Evolutionary conservation across 2,113 vertebrate species (phyloP).

Genomic region (Tupaia tana): DNA sequence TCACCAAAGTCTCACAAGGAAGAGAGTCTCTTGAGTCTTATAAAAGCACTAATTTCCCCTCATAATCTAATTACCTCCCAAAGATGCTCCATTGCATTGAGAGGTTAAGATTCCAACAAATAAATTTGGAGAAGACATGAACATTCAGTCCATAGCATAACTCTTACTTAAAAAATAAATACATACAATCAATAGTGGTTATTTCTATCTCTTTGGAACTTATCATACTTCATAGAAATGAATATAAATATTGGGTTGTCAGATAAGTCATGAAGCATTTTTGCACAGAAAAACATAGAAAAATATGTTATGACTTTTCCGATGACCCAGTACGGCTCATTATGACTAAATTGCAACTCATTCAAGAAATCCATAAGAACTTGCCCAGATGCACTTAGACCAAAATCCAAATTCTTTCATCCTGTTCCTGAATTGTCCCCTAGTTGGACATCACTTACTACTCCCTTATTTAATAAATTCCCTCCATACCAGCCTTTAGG

Average conservation of each 20-base stretch:
- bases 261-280: too few species aligned
- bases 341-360: background rate
- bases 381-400: background rate
- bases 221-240: background rate
- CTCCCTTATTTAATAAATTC: background rate
- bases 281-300: too few species aligned
- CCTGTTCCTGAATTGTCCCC: background rate
- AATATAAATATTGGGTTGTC: conserved; percentile 34
- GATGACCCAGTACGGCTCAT: too few species aligned
- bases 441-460: background rate
- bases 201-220: conserved; percentile 45
- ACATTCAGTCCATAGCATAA: background rate
- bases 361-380: background rate
- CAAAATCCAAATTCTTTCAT: background rate
- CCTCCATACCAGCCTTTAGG: background rate
- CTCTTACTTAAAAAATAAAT: conserved; percentile 67
- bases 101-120: background rate
- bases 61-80: background rate
- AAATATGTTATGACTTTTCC: too few species aligned
- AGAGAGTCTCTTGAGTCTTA: background rate
- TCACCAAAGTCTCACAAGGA: background rate
- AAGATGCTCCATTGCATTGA: background rate
- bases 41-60: background rate
- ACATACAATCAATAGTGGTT: conserved; percentile 4
- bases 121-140: background rate